Evolutionary conservation across 2,888 invertebrate species (phyloP), one percentile per base, ranked within the genome.

Genomic region (Oasisia sp.): DNA sequence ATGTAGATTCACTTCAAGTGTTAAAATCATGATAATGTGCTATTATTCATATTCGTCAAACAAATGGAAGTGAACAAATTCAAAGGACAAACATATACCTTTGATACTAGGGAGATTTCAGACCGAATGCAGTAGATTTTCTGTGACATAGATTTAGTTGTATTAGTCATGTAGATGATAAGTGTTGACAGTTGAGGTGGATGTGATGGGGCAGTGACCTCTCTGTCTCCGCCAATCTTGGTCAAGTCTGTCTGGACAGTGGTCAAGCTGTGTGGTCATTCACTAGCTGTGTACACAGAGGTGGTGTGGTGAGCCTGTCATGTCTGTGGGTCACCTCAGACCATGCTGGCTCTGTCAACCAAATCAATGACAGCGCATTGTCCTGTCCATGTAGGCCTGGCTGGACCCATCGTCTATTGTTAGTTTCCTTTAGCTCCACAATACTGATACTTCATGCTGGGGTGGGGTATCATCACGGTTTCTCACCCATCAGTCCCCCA

Each of bases 181-280:
- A 74, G 19, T 19, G 74, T 74, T 74, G 19, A 74, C 19, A 27
- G 74, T 74, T 27, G 74, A 27, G 50, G 5, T 50, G 50, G 27
- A 74, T 5, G 7, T 27, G 74, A 74, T 74, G 74, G 27, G 74
- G 74, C 74, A 74, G 74, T 74, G 27, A 74, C 74, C n/a, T 74
- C n/a, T 56, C 14, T 56, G 56, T 19, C 19, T 19, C 5, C 1
- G 56, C 56, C 19, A 74, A 27, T 74, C n/a, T 19, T 74, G 74
- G 74, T 74, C 74, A 74, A 74, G 74, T n/a, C 74, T 27, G 74
- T 74, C 74, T 74, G 27, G 74, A 74, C 74, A 74, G 74, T 74
- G 74, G 74, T 74, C 74, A 74, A 74, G 19, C 74, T 74, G 74
- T 27, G 74, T 74, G 74, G 74, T n/a, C 74, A 74, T 74, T 74